Percentiles rank a stretch among this genome's conserved stretches.
Conservation (phyloP, 2,888 invertebrate genomes). For the Chloroclystis v-ata region DNA sequence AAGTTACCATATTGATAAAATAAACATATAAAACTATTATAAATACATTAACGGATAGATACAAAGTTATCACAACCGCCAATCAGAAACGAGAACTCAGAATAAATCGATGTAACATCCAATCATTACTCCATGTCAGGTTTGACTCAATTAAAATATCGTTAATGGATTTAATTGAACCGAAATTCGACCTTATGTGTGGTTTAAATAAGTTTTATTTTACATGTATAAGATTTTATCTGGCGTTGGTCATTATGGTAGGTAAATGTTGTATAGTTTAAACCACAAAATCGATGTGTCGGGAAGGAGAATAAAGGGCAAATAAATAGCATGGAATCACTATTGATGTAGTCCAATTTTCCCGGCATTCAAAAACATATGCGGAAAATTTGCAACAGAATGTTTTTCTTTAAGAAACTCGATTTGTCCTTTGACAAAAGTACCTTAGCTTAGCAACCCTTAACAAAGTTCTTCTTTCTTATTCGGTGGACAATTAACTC, state of each 20-base stretch:
- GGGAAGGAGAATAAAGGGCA: slow-evolving; percentile 74
- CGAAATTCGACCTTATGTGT: slow-evolving; percentile 52
- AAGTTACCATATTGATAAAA: neutral
- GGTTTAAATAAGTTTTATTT: slow-evolving; percentile 44
- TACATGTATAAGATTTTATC: slow-evolving; percentile 43
- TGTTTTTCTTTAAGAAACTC: no score
- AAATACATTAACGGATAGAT: slow-evolving; percentile 72
- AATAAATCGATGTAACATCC: slow-evolving; percentile 78
- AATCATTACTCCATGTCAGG: slow-evolving; percentile 78
- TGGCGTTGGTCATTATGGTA: slow-evolving; percentile 75
- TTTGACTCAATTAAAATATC: slow-evolving; percentile 79
- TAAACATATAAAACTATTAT: slow-evolving; percentile 51
- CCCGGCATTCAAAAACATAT: no score
- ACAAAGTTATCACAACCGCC: slow-evolving; percentile 75
- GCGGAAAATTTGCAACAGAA: no score
- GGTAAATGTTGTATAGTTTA: slow-evolving; percentile 71
- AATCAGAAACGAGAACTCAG: slow-evolving; percentile 76
- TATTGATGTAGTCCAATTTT: slow-evolving; percentile 35
- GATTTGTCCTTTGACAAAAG: no score
- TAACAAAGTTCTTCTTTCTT: no score
- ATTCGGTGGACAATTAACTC: no score
- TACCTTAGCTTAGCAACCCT: no score
- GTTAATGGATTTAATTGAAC: slow-evolving; percentile 59
- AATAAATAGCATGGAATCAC: slow-evolving; percentile 69
- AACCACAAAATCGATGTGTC: slow-evolving; percentile 76